Evolutionary conservation across 2,888 invertebrate genomes (phyloP), one percentile per base, ranked within the genome.

Genomic region (Apotomis capreana): DNA sequence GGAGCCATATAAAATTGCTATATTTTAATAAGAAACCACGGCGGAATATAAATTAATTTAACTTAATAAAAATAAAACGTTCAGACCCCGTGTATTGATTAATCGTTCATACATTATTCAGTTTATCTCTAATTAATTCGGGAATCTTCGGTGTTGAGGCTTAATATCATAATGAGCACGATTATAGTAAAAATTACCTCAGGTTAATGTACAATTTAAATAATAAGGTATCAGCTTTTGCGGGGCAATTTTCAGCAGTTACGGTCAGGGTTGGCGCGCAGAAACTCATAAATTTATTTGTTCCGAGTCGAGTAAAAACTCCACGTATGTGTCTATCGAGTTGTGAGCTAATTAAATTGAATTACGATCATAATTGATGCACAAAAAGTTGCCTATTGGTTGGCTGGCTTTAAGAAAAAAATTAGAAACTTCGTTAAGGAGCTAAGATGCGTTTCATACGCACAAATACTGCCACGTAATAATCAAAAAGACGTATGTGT

Each of bases 11-110:
- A 88, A 88, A 88, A 89, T 83, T 87, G 87, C 87, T 85, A 89
- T 90, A 90, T 90, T 88, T 89, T 89, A 89, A 88, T 87, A 89
- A 86, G 83, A 83, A 84, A 84, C 85, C 78, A 81, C 81, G 81
- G 82, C 78, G 83, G 89, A 85, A 89, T 89, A 85, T 83, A 83
- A 89, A 90, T 89, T 88, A 88, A 87, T 88, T 84, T 80, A 71
- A 73, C 76, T 76, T 78, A 83, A 85, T 87, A 86, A 85, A 84
- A 83, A 84, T 82, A 81, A 85, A 84, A 84, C 80, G 75, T 74
- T 78, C 80, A 78, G 73, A 74, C 74, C 74, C 75, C 77, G 75
- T 76, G 79, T 82, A 83, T 84, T 83, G 82, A 87, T 87, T 83
- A 86, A 86, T 86, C 82, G 80, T 74, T 82, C 79, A 87, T 87